These are phyloP conservation scores for Protosalanx chinensis DNA, from an alignment of 2,797 vertebrate species.

Conservation along the genomic window DNA sequence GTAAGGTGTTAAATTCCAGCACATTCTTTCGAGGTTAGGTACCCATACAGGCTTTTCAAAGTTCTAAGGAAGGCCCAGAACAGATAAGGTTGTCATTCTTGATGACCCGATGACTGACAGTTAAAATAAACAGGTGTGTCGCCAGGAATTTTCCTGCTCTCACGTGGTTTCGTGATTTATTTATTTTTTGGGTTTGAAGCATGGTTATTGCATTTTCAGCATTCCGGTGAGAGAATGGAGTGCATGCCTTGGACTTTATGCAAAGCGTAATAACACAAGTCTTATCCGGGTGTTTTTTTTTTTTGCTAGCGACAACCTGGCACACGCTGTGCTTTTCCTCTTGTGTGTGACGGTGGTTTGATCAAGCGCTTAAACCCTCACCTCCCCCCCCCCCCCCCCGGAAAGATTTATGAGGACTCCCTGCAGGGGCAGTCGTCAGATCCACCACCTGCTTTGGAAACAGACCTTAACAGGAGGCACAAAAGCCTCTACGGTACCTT, in stretches of 20 bases:
- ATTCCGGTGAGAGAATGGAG: too few species aligned
- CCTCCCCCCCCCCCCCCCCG: conserved; percentile 8
- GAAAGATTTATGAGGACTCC: conserved; percentile 53
- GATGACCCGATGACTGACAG: background rate
- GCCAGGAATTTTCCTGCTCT: too few species aligned
- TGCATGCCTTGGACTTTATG: too few species aligned
- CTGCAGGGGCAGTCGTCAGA: conserved; percentile 13
- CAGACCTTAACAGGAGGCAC: conserved; percentile 27
- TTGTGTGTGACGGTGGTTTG: conserved; percentile 2
- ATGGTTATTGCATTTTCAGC: too few species aligned
- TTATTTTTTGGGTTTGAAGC: too few species aligned
- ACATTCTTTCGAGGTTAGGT: conserved; percentile 28
- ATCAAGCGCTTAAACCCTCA: conserved; percentile 17
- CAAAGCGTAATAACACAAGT: too few species aligned
- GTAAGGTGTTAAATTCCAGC: conserved; percentile 15
- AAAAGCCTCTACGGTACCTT: conserved; percentile 35
- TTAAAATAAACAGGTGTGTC: background rate
- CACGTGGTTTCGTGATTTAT: background rate
- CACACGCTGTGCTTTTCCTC: background rate
- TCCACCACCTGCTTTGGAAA: conserved; percentile 18
- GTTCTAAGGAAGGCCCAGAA: background rate
- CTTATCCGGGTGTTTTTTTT: background rate
- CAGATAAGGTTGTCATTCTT: background rate
- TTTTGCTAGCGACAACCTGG: conserved; percentile 1
- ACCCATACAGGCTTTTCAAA: conserved; percentile 20